A percentile compares a stretch with the other conserved stretches of the same genome.
phyloP scores from a whole-genome alignment of 2,888 invertebrate species.

The Deilephila porcellus region DNA sequence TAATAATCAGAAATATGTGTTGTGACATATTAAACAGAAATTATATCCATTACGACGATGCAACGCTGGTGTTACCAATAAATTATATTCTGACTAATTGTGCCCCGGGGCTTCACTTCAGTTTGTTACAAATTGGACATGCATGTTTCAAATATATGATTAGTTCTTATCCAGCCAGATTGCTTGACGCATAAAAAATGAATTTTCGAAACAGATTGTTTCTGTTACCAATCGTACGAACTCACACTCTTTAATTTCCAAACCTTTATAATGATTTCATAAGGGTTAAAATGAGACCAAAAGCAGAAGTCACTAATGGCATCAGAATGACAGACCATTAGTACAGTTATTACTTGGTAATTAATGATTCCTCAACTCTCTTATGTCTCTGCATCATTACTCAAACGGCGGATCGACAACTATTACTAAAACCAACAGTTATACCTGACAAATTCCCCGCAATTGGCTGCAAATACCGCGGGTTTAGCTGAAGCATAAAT shows the following conservation, averaged over 20 bases:
- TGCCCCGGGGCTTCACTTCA: neutral
- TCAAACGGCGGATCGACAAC: conserved; percentile 3
- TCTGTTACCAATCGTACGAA: no score
- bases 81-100: neutral
- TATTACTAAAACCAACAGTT: neutral
- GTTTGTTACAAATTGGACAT: no score
- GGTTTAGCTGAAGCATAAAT: neutral
- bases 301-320: neutral
- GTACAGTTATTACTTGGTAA: neutral
- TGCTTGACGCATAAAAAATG: no score
- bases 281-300: neutral
- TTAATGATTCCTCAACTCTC: conserved; percentile 2
- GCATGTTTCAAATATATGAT: no score
- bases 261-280: neutral
- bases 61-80: neutral
- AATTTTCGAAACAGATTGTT: no score
- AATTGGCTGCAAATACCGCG: neutral
- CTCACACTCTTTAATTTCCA: no score
- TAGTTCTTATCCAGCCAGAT: no score
- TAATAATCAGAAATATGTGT: neutral
- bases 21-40: neutral
- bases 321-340: neutral
- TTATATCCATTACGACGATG: neutral
- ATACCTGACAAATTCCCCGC: neutral
- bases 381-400: conserved; percentile 6